Evolutionary conservation across 2,888 invertebrate species (phyloP), one percentile per base, ranked within the genome.

Genomic region (Agrotis segetum): DNA sequence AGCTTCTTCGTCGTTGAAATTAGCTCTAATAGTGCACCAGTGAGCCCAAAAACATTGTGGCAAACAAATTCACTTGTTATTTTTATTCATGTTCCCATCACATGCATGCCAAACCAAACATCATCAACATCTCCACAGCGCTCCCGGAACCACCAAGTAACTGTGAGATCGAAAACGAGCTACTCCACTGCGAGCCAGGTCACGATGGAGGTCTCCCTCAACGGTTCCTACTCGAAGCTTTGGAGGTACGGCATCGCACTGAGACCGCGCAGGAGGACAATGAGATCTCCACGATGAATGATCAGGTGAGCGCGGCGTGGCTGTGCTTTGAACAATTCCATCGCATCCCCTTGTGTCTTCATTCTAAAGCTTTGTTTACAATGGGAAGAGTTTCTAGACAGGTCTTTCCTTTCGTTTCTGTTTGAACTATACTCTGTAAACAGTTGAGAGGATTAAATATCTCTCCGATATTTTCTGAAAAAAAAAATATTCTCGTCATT

Each of bases 121-220:
- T 21, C 71, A 62, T 19, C 50, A 11, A 40, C 83, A 83, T 7
- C 0, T 67, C 47, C 92, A 19, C 94, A 98, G 98, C 97, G 87
- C 96, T 97, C 50, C 98, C 98, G 1, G 98, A 98, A 88, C 96
- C 98, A 13, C 98, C 98, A 11, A 96, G 95, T 87, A 97, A 97
- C 90, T 98, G 98, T 92, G 97, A 97, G 82, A 93, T 98, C 77
- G 98, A 98, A 91, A 97, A 97, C 87, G 97, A 97, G 70, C 95
- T 96, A 1, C 96, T 98, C 61, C 97, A 97, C 81, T 98, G 98
- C 92, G 96, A 97, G 80, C 97, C 98, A 0, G 98, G 98, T 58
- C 97, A 97, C 89, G 98, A 98, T 89, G 98, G 98, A 7, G 98
- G 98, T 17, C 96, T 98, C 60, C 97, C 97, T 44, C 98, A 98